Percentiles rank a stretch among this genome's conserved stretches.
phyloP scores from a whole-genome alignment of 2,113 vertebrate genomes.

The Psammodynastes pulverulentus region DNA sequence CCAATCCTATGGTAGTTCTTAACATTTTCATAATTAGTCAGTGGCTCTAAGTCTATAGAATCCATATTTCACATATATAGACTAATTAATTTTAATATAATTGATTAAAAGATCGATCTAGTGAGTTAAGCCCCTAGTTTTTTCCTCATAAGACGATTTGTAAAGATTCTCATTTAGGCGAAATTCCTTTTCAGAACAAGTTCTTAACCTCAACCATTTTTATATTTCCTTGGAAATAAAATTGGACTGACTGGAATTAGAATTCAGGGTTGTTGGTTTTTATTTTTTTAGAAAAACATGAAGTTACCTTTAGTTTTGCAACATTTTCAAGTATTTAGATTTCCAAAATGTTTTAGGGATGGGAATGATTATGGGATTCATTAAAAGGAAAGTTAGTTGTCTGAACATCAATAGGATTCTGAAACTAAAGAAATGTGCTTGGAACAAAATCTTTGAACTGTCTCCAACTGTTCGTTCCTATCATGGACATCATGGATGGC shows the following conservation, averaged over 20 bases:
- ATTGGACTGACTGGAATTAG: background rate
- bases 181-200: conserved; percentile 12
- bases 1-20: background rate
- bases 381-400: background rate
- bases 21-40: background rate
- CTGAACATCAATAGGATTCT: background rate
- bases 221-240: conserved; percentile 30
- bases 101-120: background rate
- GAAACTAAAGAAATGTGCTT: background rate
- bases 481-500: background rate
- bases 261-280: conserved; percentile 3
- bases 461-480: background rate
- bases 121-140: background rate
- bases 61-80: background rate
- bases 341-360: conserved; percentile 4
- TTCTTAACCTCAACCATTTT: background rate
- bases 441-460: background rate
- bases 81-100: background rate
- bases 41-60: background rate
- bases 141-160: background rate
- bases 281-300: background rate
- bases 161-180: conserved; percentile 4
- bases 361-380: background rate
- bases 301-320: background rate
- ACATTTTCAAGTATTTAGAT: conserved; percentile 25